Percentiles rank a stretch among this genome's conserved stretches.
Evolutionary conservation across 2,797 vertebrate species (phyloP).

Genomic region (Lophotriccus pileatus): DNA sequence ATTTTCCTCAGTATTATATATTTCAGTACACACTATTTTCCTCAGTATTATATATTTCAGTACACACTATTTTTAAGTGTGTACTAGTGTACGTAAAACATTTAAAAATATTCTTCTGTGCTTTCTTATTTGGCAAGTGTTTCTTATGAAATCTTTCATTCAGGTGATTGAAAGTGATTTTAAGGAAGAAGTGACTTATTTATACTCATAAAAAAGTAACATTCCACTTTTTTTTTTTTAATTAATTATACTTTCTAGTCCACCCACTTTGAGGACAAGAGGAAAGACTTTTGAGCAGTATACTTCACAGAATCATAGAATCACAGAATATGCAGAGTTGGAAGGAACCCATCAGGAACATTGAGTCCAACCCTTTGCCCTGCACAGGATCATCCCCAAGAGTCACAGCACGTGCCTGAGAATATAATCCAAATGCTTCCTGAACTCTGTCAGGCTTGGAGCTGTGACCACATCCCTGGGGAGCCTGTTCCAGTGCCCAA

Average conservation of each 20-base stretch:
- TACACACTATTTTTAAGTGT: not conserved
- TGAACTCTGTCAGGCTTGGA: not conserved
- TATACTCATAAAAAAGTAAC: not conserved
- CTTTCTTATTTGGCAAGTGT: not conserved
- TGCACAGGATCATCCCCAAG: not conserved
- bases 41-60: not conserved
- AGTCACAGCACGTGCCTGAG: not conserved
- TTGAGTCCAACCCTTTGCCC: not conserved
- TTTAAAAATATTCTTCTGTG: not conserved
- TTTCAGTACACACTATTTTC: not conserved
- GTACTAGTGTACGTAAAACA: rapidly evolving
- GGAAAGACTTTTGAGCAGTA: not conserved
- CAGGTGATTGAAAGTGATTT: not conserved
- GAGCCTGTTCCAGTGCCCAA: not conserved
- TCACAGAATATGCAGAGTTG: not conserved
- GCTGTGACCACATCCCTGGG: not conserved
- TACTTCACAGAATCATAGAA: not conserved
- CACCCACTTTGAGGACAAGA: not conserved
- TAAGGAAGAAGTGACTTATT: not conserved
- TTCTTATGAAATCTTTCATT: not conserved
- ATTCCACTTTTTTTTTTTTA: not conserved
- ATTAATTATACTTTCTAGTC: not conserved
- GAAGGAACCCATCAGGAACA: not conserved
- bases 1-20: not conserved
- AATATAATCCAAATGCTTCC: not conserved